A percentile compares a stretch with the other conserved stretches of the same genome.
These are phyloP conservation scores for Microplitis demolitor DNA, from an alignment of 1,140 invertebrate genomes.

Conservation along the genomic window DNA sequence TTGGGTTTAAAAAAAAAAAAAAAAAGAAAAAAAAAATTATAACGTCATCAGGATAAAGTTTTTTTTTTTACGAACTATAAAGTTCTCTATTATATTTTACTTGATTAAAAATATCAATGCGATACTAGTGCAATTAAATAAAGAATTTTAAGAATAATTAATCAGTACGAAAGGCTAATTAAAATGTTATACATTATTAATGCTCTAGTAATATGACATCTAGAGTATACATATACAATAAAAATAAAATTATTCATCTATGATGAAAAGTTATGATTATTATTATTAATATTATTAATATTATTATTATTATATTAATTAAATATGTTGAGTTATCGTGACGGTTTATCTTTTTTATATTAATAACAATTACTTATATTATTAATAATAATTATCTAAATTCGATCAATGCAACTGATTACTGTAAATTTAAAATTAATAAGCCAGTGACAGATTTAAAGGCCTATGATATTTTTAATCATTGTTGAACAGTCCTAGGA, in stretches of 20 bases:
- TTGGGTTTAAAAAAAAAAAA: background rate
- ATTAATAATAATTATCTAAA: background rate
- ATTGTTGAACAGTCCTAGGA: slow-evolving; percentile 52
- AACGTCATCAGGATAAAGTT: background rate
- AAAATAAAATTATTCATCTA: background rate
- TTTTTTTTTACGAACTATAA: background rate
- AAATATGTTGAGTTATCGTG: slow-evolving; percentile 21
- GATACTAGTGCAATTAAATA: slow-evolving; percentile 55
- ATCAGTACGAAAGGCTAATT: slow-evolving; percentile 39
- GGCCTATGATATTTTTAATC: slow-evolving; percentile 58
- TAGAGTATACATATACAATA: no score
- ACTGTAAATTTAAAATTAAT: slow-evolving; percentile 43
- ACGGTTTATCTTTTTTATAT: background rate
- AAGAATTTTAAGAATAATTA: slow-evolving; percentile 13
- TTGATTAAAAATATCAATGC: slow-evolving; percentile 42
- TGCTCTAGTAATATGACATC: no score
- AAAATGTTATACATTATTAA: slow-evolving; percentile 7
- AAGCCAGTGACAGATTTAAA: slow-evolving; percentile 36
- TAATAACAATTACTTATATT: no score
- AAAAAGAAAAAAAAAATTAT: background rate
- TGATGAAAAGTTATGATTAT: background rate
- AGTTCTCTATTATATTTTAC: background rate
- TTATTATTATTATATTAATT: background rate
- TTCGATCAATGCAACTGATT: slow-evolving; percentile 40
- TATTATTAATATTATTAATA: background rate